A percentile compares a stretch with the other conserved stretches of the same genome.
phyloP scores from a whole-genome alignment of 1,140 invertebrate genomes.

The Zaprionus nigranus region DNA sequence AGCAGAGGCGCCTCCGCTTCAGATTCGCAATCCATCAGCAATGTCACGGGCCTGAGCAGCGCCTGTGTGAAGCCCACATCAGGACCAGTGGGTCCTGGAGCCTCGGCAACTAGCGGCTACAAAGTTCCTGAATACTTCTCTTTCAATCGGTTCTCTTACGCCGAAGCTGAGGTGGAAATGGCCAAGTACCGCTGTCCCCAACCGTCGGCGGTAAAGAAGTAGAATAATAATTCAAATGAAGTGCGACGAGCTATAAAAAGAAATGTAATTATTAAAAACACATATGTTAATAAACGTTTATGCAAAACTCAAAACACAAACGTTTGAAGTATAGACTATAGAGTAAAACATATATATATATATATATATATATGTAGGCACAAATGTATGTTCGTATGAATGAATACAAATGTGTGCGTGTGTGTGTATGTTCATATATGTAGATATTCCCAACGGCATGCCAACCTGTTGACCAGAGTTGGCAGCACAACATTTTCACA shows the following conservation, averaged over 20 bases:
- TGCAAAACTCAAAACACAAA: conserved; percentile 6
- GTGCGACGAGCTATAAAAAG: conserved; percentile 43
- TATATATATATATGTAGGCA: conserved; percentile 1
- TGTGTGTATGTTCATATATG: not conserved
- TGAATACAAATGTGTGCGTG: not conserved
- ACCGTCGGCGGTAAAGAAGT: conserved; percentile 85
- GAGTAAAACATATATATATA: not conserved
- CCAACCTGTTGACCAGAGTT: conserved; percentile 41
- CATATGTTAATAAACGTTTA: conserved; percentile 39
- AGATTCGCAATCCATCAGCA: conserved; percentile 19
- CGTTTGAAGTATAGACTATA: not conserved
- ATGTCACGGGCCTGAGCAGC: conserved; percentile 88
- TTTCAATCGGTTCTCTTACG: conserved; percentile 91
- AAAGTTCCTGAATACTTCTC: conserved; percentile 95
- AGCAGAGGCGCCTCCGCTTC: conserved; percentile 32
- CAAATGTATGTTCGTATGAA: conserved; percentile 4
- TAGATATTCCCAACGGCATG: conserved; percentile 26
- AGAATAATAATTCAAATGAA: conserved; percentile 26
- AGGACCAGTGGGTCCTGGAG: conserved; percentile 89
- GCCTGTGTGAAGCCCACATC: conserved; percentile 86
- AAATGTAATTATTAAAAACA: conserved; percentile 40
- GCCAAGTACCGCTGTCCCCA: conserved; percentile 90
- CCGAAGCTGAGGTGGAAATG: conserved; percentile 94
- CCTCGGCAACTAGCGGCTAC: conserved; percentile 89
- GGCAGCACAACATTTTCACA: conserved; percentile 16